Conservation (phyloP, 2,113 vertebrate genomes). For the Raja brachyura region DNA sequence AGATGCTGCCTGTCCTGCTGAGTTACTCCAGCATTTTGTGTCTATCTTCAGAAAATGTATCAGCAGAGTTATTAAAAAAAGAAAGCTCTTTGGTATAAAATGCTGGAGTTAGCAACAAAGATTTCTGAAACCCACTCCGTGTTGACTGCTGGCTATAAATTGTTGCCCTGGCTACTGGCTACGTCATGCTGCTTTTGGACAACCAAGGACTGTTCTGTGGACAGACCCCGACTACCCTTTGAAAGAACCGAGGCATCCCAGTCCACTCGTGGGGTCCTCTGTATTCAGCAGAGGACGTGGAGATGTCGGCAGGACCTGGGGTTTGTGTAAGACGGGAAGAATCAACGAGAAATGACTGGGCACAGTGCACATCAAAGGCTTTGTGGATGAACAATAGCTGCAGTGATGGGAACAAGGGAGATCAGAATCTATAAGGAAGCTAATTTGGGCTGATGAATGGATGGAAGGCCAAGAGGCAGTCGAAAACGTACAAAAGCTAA, state of each 20-base stretch:
- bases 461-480: conserved; percentile 45
- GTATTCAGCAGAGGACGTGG: conserved; percentile 45
- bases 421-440: conserved; percentile 47
- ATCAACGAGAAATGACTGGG: conserved; percentile 52
- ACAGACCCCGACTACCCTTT: conserved; percentile 50
- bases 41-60: background rate
- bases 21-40: too few species aligned
- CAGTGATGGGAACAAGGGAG: conserved; percentile 44
- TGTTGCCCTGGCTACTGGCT: conserved; percentile 46
- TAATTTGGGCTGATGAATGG: conserved; percentile 52
- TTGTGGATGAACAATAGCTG: conserved; percentile 52
- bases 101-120: conserved; percentile 9
- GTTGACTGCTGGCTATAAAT: too few species aligned
- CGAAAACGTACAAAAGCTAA: conserved; percentile 46
- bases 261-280: conserved; percentile 41
- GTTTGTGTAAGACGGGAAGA: conserved; percentile 38
- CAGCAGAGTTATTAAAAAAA: background rate
- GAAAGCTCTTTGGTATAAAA: background rate
- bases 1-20: too few species aligned
- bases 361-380: conserved; percentile 46
- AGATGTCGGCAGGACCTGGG: conserved; percentile 44
- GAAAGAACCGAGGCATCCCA: conserved; percentile 48
- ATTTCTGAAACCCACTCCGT: background rate
- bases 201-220: conserved; percentile 49
- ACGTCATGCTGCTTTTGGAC: conserved; percentile 53